phyloP scores from a whole-genome alignment of 2,888 invertebrate genomes.

The Norana najaformis region DNA sequence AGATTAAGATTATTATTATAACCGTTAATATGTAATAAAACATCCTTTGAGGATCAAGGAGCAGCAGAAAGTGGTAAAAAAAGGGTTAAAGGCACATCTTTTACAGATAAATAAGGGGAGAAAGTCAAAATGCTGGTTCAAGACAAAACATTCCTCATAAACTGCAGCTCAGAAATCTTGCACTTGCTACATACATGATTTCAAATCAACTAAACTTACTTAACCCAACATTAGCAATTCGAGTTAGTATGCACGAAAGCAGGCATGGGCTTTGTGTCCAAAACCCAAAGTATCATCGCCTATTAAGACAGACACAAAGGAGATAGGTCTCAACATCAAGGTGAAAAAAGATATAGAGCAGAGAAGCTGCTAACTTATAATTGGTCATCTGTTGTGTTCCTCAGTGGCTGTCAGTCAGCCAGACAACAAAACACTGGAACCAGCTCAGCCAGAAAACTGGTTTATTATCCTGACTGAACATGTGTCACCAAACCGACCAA shows the following conservation, averaged over 20 bases:
- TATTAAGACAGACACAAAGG: background rate
- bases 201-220: background rate
- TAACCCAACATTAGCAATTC: background rate
- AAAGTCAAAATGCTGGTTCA: background rate
- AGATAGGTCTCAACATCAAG: background rate
- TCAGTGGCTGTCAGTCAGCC: too few species aligned
- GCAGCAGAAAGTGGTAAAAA: background rate
- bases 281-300: background rate
- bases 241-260: background rate
- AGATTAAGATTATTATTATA: background rate
- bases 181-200: background rate
- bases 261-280: background rate
- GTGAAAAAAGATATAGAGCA: background rate
- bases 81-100: background rate
- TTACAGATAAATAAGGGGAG: too few species aligned
- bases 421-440: too few species aligned
- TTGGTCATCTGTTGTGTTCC: background rate
- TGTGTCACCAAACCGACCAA: background rate
- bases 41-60: background rate
- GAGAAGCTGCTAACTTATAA: background rate
- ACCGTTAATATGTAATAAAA: background rate
- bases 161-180: background rate
- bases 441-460: background rate
- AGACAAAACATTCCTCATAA: background rate
- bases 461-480: background rate